Conservation (phyloP, 2,888 invertebrate species). For the Sarcophaga caerulescens region DNA sequence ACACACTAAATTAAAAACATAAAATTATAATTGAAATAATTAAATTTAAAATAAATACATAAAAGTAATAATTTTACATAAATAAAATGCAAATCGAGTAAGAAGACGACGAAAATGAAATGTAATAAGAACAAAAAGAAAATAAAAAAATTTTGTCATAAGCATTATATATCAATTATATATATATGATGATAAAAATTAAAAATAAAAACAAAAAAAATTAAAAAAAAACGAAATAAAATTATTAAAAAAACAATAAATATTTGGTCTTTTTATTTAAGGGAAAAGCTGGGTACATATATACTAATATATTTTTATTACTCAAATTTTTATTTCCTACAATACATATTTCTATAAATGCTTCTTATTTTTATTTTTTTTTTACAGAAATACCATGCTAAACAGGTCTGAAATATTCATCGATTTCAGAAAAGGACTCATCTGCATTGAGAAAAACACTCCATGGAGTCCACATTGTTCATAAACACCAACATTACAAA, state of each 20-base stretch:
- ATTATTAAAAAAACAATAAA: slow-evolving; percentile 63
- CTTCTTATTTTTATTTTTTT: too few relatives aligned
- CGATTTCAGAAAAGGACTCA: too few relatives aligned
- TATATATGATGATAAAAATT: slow-evolving; percentile 67
- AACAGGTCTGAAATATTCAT: too few relatives aligned
- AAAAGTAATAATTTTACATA: slow-evolving; percentile 74
- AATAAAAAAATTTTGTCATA: slow-evolving; percentile 70
- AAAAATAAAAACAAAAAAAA: slow-evolving; percentile 49
- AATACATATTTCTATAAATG: too few relatives aligned
- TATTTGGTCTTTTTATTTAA: slow-evolving; percentile 45
- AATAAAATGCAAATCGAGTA: slow-evolving; percentile 69
- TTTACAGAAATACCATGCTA: too few relatives aligned
- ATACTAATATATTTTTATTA: too few relatives aligned
- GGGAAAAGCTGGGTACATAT: too few relatives aligned
- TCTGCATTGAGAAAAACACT: too few relatives aligned
- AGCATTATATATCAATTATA: slow-evolving; percentile 69
- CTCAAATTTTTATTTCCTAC: too few relatives aligned
- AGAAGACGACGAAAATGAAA: slow-evolving; percentile 74
- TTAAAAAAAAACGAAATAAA: slow-evolving; percentile 62
- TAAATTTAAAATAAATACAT: slow-evolving; percentile 53
- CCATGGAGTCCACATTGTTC: too few relatives aligned
- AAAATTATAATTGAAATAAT: slow-evolving; percentile 58
- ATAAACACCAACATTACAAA: too few relatives aligned
- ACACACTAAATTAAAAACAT: slow-evolving; percentile 50
- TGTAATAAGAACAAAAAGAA: slow-evolving; percentile 70